Conservation (phyloP, 37 sponge, comb jelly and placozoan species). For the Cliona cf. orientalis region DNA sequence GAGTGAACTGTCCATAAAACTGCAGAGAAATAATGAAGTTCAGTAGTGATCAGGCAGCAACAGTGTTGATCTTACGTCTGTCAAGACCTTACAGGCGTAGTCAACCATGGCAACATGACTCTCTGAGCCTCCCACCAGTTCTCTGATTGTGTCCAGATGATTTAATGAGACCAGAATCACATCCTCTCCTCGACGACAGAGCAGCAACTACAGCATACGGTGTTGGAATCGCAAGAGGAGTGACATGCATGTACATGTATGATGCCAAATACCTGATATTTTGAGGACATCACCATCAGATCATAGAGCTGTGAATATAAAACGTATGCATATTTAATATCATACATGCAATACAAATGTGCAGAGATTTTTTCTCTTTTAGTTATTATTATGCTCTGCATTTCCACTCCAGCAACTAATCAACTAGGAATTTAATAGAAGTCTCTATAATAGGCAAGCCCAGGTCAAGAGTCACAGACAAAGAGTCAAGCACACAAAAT, state of each 20-base stretch:
- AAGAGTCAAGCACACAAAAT: not conserved
- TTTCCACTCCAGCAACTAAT: not conserved
- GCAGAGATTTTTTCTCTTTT: no score
- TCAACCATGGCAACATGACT: conserved; percentile 40
- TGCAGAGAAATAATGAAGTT: no score
- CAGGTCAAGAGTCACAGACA: not conserved
- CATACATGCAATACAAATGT: not conserved
- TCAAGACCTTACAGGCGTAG: conserved; percentile 23
- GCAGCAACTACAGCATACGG: conserved; percentile 57
- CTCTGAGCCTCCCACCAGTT: conserved; percentile 24
- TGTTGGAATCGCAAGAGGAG: not conserved
- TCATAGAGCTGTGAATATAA: conserved; percentile 78
- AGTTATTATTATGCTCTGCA: no score
- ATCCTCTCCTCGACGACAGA: conserved; percentile 80
- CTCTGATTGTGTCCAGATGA: conserved; percentile 80
- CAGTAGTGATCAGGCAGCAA: no score
- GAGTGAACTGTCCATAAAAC: conserved; percentile 44
- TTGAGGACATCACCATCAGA: conserved; percentile 93
- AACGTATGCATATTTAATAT: not conserved
- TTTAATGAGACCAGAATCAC: conserved; percentile 85
- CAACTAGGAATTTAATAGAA: not conserved
- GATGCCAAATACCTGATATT: conserved; percentile 77
- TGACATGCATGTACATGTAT: not conserved
- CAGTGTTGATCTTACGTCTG: conserved; percentile 34
- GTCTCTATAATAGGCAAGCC: not conserved